These are phyloP conservation scores for Leptodactylus fuscus DNA, from an alignment of 2,113 vertebrate species.

Conservation along the genomic window DNA sequence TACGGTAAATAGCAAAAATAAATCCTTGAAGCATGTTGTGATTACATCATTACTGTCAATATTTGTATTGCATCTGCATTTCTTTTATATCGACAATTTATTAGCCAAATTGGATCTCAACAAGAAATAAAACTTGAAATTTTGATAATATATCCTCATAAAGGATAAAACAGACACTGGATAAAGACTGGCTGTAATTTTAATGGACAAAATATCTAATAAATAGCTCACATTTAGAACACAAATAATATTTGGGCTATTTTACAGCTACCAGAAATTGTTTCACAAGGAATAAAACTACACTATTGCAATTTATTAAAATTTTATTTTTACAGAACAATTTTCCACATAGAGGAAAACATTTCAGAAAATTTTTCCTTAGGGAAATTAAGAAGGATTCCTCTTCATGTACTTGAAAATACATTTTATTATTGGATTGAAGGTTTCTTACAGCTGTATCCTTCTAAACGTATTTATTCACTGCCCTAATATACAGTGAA, in stretches of 20 bases:
- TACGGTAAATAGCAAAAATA: too few relatives aligned
- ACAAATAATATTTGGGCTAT: not conserved
- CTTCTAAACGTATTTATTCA: not conserved
- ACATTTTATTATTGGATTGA: not conserved
- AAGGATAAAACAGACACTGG: not conserved
- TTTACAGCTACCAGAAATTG: not conserved
- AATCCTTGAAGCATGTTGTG: too few relatives aligned
- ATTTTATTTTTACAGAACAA: not conserved
- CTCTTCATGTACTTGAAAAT: not conserved
- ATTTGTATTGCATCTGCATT: too few relatives aligned
- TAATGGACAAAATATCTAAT: not conserved
- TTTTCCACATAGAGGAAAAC: not conserved
- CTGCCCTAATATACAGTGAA: not conserved
- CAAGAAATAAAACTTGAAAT: not conserved
- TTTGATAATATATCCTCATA: not conserved
- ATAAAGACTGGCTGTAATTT: too few relatives aligned
- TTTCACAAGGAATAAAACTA: not conserved
- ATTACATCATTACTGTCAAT: too few relatives aligned
- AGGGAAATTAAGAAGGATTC: conserved; percentile 19
- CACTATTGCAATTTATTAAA: not conserved
- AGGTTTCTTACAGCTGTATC: not conserved
- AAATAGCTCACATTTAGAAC: not conserved
- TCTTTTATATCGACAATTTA: too few relatives aligned
- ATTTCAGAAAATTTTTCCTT: not conserved
- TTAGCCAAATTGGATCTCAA: not conserved